Conservation (phyloP, 2,113 vertebrate genomes). For the Craseonycteris thonglongyai region DNA sequence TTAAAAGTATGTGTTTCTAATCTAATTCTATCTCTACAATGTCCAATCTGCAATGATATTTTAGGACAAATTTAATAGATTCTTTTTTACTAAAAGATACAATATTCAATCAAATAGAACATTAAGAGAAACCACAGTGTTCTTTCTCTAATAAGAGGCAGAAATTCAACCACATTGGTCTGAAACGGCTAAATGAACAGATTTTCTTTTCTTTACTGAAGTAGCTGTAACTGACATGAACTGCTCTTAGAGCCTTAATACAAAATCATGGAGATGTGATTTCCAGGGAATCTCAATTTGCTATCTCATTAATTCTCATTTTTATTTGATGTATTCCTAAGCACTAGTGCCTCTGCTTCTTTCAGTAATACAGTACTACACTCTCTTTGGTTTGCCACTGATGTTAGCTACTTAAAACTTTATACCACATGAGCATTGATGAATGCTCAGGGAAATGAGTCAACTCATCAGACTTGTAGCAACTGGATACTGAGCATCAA, state of each 20-base stretch:
- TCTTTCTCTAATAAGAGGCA: not conserved
- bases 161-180: not conserved
- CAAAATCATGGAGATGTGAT: not conserved
- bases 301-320: slow-evolving; percentile 16
- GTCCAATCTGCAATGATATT: not conserved
- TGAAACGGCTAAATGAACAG: not conserved
- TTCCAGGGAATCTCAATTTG: not conserved
- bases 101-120: not conserved
- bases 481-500: not conserved
- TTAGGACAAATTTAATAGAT: not conserved
- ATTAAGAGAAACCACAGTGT: not conserved
- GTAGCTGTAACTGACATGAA: not conserved
- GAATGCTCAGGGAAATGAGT: slow-evolving; percentile 4
- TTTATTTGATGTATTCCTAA: not conserved
- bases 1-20: not conserved
- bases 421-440: not conserved
- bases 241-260: not conserved
- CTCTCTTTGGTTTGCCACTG: not conserved
- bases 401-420: not conserved
- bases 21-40: not conserved
- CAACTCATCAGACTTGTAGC: not conserved
- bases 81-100: not conserved
- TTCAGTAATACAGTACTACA: not conserved
- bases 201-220: not conserved
- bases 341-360: not conserved